Conservation (phyloP, 2,888 invertebrate species). For the Nudaria mundana region DNA sequence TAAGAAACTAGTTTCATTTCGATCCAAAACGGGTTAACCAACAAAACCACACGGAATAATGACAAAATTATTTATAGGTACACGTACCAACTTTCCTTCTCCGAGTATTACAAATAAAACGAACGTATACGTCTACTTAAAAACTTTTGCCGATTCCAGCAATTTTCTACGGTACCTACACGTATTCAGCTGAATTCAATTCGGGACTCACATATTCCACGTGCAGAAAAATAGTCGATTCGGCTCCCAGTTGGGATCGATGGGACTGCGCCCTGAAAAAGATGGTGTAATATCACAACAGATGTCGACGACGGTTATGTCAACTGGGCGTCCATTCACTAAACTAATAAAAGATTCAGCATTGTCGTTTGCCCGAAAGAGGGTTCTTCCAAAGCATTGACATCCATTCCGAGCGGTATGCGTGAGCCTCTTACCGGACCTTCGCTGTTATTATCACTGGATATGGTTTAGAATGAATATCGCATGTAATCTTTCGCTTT, state of each 20-base stretch:
- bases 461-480: conserved; percentile 58
- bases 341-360: conserved; percentile 80
- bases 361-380: conserved; percentile 69
- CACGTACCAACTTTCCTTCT: conserved; percentile 4
- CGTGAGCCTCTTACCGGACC: conserved; percentile 51
- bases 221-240: conserved; percentile 63
- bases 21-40: conserved; percentile 8
- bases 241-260: conserved; percentile 51
- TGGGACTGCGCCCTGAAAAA: conserved; percentile 52
- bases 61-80: conserved; percentile 16
- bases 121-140: conserved; percentile 4
- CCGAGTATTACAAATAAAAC: conserved; percentile 17
- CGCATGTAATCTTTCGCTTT: conserved; percentile 42
- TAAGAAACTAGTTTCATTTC: too few relatives aligned
- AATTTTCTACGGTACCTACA: conserved; percentile 32
- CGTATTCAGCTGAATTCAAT: conserved; percentile 52
- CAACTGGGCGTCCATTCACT: conserved; percentile 76
- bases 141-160: conserved; percentile 29
- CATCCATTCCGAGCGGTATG: conserved; percentile 47
- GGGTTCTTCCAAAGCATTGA: conserved; percentile 62
- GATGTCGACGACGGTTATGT: conserved; percentile 77
- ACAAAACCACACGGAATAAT: conserved; percentile 17
- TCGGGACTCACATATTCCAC: conserved; percentile 56
- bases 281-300: conserved; percentile 77
- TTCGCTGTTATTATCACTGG: conserved; percentile 56